Base-by-base conservation (phyloP, 2,797 vertebrate species). In the Typhlichthys eigenmanni region DNA sequence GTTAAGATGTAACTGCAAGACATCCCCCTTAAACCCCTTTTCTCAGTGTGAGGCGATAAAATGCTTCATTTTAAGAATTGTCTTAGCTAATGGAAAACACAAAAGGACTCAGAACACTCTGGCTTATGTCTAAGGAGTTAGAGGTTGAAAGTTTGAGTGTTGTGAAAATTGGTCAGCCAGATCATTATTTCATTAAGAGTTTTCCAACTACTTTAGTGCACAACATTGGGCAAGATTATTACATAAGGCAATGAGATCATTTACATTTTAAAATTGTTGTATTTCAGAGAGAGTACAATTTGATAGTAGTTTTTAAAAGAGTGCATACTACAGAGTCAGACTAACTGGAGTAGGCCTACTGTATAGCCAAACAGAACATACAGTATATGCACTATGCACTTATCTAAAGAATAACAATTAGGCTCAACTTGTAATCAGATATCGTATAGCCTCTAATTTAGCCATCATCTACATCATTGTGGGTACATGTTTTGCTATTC, bases 381-480 rank as follows among this genome's bases (percentile, higher is more conserved):
- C 24, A 29, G 24, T 29, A 29, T 29, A 29, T 29, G 24, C 24
- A 29, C 24, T 29, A 61, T 57, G 13, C 55, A 47, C 75, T 79
- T 82, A 76, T 81, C 71, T 85, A 72, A 85, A 83, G 81, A 81
- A 84, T 80, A 82, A 85, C 74, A 60, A 89, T 89, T 86, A 84
- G 81, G 66, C 66, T 76, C 56, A 59, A 68, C 69, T 78, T 88
- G 85, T 85, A 89, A 87, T 89, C 81, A 87, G 75, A 80, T 73
- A 79, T 76, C 80, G 45, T 74, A 84, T 82, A 85, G 74, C 82
- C 87, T 80, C 72, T 89, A 78, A 89, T 90, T 88, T 85, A 72
- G 71, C 82, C 83, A 51, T 87, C 81, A 79, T 85, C 72, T 81
- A 82, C 84, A 85, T 87, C 82, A 83, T 86, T 89, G 84, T 72